These are phyloP conservation scores for Lamellibrachia satsuma DNA, from an alignment of 2,888 invertebrate genomes.

Conservation along the genomic window DNA sequence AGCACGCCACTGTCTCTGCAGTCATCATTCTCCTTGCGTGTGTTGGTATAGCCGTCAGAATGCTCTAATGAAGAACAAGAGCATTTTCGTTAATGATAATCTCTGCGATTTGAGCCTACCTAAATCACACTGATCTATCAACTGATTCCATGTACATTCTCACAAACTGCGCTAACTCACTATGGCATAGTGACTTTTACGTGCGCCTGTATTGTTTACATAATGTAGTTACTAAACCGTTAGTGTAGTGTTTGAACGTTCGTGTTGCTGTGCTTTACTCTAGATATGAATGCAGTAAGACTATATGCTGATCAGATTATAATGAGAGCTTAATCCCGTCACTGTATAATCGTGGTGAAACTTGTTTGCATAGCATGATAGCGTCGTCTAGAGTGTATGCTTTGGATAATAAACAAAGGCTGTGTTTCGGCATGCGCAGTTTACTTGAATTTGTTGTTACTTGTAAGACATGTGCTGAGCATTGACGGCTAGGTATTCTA, in stretches of 20 bases:
- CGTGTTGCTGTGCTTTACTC: neutral
- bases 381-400: no score
- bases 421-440: no score
- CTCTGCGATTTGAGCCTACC: neutral
- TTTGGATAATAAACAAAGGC: no score
- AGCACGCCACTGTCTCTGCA: neutral
- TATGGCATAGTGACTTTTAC: neutral
- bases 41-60: neutral
- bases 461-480: no score
- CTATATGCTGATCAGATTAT: no score
- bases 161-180: neutral
- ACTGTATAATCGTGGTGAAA: no score
- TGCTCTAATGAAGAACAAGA: neutral
- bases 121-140: neutral
- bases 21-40: neutral
- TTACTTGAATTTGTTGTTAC: no score
- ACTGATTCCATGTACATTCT: neutral
- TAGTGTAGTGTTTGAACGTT: neutral
- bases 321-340: no score
- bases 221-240: neutral
- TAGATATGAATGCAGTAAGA: neutral
- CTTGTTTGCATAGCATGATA: no score
- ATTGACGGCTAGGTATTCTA: no score
- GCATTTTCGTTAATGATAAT: neutral
- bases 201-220: neutral